phyloP scores from a whole-genome alignment of 2,888 invertebrate genomes.

The Tenthredo amoena region DNA sequence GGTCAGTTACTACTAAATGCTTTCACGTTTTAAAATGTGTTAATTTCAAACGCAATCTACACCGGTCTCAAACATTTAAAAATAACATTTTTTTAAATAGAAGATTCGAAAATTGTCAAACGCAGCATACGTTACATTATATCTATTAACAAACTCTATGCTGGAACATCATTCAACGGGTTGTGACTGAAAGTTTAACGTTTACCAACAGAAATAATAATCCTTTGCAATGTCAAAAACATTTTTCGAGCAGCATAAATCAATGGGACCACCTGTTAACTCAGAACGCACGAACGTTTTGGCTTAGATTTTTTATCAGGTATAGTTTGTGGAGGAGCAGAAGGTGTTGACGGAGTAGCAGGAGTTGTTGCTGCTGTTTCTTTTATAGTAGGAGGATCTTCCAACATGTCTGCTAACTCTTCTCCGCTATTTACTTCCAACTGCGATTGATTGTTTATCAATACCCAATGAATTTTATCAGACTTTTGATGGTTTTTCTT shows the following conservation, averaged over 20 bases:
- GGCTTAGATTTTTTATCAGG: constrained; percentile 74
- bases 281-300: constrained; percentile 75
- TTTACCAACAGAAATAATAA: constrained; percentile 63
- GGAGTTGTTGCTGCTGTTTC: constrained; percentile 73
- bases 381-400: constrained; percentile 75
- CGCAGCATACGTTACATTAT: constrained; percentile 53
- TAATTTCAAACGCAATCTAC: constrained; percentile 54
- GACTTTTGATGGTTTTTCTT: neutral
- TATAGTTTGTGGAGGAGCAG: constrained; percentile 69
- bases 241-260: constrained; percentile 58
- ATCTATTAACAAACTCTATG: constrained; percentile 25
- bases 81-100: constrained; percentile 56
- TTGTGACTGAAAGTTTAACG: constrained; percentile 61
- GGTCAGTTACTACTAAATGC: constrained; percentile 36
- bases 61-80: constrained; percentile 54
- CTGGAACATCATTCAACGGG: neutral
- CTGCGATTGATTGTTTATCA: constrained; percentile 63
- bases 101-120: constrained; percentile 55
- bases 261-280: constrained; percentile 69
- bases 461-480: constrained; percentile 25
- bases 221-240: constrained; percentile 60
- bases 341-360: constrained; percentile 75
- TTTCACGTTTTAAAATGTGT: constrained; percentile 14
- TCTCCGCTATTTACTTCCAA: constrained; percentile 76
- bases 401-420: constrained; percentile 76